A percentile compares a stretch with the other conserved stretches of the same genome.
Conservation (phyloP, 2,113 vertebrate species). For the Ariopsis seemanni region DNA sequence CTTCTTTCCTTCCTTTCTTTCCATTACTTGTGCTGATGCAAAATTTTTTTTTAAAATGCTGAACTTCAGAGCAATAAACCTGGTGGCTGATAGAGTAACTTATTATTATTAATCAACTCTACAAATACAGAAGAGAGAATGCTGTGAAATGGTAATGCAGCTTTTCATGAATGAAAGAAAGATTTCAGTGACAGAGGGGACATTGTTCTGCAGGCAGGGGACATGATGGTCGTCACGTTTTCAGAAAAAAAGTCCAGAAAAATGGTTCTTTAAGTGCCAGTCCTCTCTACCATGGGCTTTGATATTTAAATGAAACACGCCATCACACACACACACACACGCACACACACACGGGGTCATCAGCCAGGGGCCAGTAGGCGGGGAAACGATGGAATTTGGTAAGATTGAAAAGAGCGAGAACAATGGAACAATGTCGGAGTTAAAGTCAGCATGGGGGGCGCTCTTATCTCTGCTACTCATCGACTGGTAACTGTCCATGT, state of each 20-base stretch:
- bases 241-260: not conserved
- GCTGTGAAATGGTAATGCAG: not conserved
- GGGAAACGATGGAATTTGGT: not conserved
- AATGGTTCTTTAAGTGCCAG: not conserved
- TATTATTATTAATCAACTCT: not conserved
- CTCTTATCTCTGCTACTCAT: not conserved
- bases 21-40: not conserved
- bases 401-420: not conserved
- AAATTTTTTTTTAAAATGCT: not conserved
- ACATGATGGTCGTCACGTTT: not conserved
- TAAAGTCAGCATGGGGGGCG: not conserved
- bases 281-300: not conserved
- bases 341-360: not conserved
- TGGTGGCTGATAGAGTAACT: not conserved
- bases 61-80: not conserved
- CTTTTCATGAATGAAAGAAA: conserved; percentile 16
- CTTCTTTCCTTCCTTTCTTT: not conserved
- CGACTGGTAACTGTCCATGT: not conserved
- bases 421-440: not conserved
- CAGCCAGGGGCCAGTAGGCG: not conserved
- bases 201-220: not conserved
- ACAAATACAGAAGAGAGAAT: not conserved
- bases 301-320: conserved; percentile 2
- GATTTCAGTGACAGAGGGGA: conserved; percentile 2
- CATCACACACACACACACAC: not conserved